Base-by-base conservation (phyloP, 2,113 vertebrate species). In the Chaenogobius annularis region DNA sequence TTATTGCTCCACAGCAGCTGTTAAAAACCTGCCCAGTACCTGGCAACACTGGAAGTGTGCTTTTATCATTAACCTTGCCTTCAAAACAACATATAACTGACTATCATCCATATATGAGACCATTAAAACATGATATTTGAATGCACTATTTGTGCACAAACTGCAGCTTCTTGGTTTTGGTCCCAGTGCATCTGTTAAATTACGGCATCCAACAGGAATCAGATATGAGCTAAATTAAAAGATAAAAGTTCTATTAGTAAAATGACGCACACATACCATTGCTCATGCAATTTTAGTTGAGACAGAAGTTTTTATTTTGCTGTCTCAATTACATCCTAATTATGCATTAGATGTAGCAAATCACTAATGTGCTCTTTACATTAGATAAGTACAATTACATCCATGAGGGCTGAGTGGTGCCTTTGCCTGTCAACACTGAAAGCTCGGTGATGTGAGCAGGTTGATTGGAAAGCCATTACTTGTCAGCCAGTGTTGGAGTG, bases 401-500 rank as follows among this genome's bases (percentile, higher is more conserved):
- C 35, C 15, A 64, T 69, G n/a, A 72, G 46, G 64, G 76, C 55
- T 66, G 22, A 12, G 2, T 64, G 37, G 62, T 65, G 65, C 71
- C 50, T 47, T 46, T 67, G 35, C 17, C n/a, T 43, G 13, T 55
- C 74, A 26, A 61, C 75, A 17, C 22, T 8, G 12, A 70, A 22
- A 65, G 63, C 75, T 48, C 59, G 66, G 12, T 14, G 66, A 46
- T 2, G 31, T 37, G 13, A 50, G 58, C 55, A 61, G 59, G 19
- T 26, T 17, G 66, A 77, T 54, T 59, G 63, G 55, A 40, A 68
- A 58, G 55, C 43, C 58, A 79, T 84, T 82, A 79, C 54, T 23
- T 70, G 65, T 73, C 82, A 76, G 48, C 66, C 52, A 70, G 19
- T 74, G 77, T 69, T 77, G 69, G 68, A 70, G 19, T 74, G 77